Evolutionary conservation across 2,888 invertebrate genomes (phyloP), one percentile per base, ranked within the genome.

Genomic region (Xanthorhoe spadicearia): DNA sequence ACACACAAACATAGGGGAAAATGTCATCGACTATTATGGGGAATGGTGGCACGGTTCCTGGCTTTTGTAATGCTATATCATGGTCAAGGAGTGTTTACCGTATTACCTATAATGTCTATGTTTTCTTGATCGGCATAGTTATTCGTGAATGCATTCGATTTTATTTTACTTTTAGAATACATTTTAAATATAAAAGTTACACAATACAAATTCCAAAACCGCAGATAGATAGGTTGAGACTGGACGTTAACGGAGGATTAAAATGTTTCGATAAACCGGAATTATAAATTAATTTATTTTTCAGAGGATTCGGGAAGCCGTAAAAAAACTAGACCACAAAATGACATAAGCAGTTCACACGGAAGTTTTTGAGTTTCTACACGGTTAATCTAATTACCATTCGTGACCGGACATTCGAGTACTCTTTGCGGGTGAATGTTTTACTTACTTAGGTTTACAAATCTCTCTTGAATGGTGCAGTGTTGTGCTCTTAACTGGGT

Each of bases 331-430:
- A 76, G 64, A 64, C 63, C 72, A 70, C 64, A 74, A 71, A 72
- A 73, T 75, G 74, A 70, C 66, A 68, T 69, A 72, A 64, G 60
- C 54, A 63, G 69, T 66, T 53, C 66, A 71, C 74, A 66, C 70
- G 72, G 76, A 74, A 77, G 75, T 78, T 74, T 75, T 76, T 71
- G 73, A 77, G 75, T 77, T 74, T 74, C 77, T 73, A 75, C 72
- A 72, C 68, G 74, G 74, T 49, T 82, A 83, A 82, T 82, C 78
- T 71, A 80, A 81, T 82, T 82, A 80, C 71, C 53, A 77, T 79
- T 81, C 84, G 83, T 82, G 82, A 81, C 78, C 77, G 77, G 77
- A 77, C 75, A 71, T 75, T 75, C 67, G 77, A 82, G 81, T 77
- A 77, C 64, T 68, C 70, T 69, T n/a, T 69, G 69, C 74, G 71